Evolutionary conservation across 2,113 vertebrate genomes (phyloP).

Genomic region (Panurus biarmicus): DNA sequence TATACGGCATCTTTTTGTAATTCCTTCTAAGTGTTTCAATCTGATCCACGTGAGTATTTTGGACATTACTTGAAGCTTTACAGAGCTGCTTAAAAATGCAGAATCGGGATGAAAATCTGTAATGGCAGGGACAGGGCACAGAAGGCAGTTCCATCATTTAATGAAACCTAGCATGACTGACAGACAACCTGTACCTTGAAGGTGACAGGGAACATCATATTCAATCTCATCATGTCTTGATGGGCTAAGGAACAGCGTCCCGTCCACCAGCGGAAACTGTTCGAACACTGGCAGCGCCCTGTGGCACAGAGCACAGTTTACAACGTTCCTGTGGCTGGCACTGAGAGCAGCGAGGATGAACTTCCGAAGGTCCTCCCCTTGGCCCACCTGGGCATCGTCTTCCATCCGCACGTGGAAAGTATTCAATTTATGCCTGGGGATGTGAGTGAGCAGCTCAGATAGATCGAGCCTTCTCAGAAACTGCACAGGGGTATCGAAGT

Average conservation of each 20-base stretch:
- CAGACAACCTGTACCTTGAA: constrained; percentile 88
- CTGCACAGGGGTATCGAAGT: constrained; percentile 84
- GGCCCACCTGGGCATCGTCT: constrained; percentile 93
- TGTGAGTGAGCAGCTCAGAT: constrained; percentile 90
- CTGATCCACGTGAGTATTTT: not conserved
- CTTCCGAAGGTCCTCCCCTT: constrained; percentile 96
- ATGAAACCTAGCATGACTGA: constrained; percentile 49
- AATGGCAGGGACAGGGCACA: not conserved
- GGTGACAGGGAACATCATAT: constrained; percentile 97
- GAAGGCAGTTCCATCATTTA: not conserved
- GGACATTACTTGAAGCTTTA: not conserved
- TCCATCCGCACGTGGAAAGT: constrained; percentile 98
- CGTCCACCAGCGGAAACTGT: constrained; percentile 96
- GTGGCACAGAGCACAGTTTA: constrained; percentile 96
- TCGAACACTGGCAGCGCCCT: constrained; percentile 91
- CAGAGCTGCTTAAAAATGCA: not conserved
- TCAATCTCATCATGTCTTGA: constrained; percentile 97
- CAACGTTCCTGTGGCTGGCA: constrained; percentile 92
- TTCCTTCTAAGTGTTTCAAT: not conserved
- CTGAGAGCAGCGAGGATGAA: constrained; percentile 96
- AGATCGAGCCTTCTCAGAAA: constrained; percentile 94
- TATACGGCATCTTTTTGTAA: not conserved
- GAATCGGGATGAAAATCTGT: not conserved
- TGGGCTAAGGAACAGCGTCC: constrained; percentile 95
- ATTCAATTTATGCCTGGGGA: constrained; percentile 95